phyloP scores from a whole-genome alignment of 2,797 vertebrate genomes.

The Sylvilagus floridanus region DNA sequence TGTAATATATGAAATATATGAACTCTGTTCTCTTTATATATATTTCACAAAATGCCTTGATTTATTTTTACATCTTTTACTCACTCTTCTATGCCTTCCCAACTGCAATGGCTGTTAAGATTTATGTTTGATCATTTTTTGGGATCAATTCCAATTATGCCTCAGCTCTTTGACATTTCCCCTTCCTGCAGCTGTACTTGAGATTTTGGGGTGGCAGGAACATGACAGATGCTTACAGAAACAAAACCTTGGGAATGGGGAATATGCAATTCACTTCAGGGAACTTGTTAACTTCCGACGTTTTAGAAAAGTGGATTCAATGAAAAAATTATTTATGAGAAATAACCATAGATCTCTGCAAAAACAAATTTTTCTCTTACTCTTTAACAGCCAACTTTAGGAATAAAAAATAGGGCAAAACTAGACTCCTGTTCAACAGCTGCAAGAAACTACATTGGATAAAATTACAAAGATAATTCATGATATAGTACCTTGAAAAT shows the following conservation, averaged over 20 bases:
- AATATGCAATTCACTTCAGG: not conserved
- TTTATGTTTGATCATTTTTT: not conserved
- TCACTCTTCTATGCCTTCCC: not conserved
- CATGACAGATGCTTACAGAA: not conserved
- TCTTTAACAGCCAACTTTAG: not conserved
- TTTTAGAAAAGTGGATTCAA: not conserved
- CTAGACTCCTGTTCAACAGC: not conserved
- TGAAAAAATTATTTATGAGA: constrained; percentile 21
- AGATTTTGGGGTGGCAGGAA: not conserved
- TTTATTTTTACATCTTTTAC: constrained; percentile 18
- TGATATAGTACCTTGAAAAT: not conserved
- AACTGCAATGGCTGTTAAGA: not conserved
- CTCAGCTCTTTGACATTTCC: not conserved
- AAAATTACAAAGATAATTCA: not conserved
- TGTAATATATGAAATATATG: no score
- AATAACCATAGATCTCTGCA: not conserved
- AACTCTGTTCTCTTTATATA: no score
- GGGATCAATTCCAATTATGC: not conserved
- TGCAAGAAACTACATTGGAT: not conserved
- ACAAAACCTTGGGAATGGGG: not conserved
- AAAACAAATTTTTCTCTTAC: not conserved
- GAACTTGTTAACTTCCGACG: not conserved
- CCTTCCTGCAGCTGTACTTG: not conserved
- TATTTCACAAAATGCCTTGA: not conserved
- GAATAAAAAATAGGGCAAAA: not conserved